phyloP scores from a whole-genome alignment of 2,888 invertebrate species.

The Drosophila anomalata region DNA sequence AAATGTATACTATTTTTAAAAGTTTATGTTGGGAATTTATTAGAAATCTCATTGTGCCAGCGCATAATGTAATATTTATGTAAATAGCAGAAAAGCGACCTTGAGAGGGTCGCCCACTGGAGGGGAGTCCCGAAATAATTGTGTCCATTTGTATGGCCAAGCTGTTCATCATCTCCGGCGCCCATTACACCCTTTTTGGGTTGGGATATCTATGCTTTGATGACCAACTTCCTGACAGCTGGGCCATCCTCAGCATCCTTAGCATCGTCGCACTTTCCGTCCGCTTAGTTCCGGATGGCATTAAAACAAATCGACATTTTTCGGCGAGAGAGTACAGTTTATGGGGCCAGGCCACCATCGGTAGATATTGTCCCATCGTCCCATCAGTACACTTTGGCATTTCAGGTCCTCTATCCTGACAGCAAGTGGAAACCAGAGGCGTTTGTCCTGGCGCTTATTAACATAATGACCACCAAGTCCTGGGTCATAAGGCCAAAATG shows the following conservation, averaged over 20 bases:
- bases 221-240: conserved; percentile 6
- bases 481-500: conserved; percentile 28
- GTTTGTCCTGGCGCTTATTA: conserved; percentile 62
- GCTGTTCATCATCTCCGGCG: conserved; percentile 43
- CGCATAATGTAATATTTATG: conserved; percentile 1
- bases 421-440: conserved; percentile 47
- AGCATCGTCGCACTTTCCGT: conserved; percentile 8
- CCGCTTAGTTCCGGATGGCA: conserved; percentile 41
- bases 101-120: background rate
- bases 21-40: background rate
- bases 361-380: conserved; percentile 61
- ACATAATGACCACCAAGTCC: conserved; percentile 72
- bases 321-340: conserved; percentile 77
- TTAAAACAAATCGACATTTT: conserved; percentile 67
- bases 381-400: conserved; percentile 52
- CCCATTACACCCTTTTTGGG: conserved; percentile 54
- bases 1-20: background rate
- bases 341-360: conserved; percentile 78
- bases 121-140: conserved; percentile 59
- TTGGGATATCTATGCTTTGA: conserved; percentile 13
- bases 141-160: conserved; percentile 69
- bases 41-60: background rate
- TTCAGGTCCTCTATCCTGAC: conserved; percentile 49
- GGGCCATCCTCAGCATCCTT: background rate
- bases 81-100: conserved; percentile 3